phyloP scores from a whole-genome alignment of 2,888 invertebrate genomes.

The Ophion obscuratus region DNA sequence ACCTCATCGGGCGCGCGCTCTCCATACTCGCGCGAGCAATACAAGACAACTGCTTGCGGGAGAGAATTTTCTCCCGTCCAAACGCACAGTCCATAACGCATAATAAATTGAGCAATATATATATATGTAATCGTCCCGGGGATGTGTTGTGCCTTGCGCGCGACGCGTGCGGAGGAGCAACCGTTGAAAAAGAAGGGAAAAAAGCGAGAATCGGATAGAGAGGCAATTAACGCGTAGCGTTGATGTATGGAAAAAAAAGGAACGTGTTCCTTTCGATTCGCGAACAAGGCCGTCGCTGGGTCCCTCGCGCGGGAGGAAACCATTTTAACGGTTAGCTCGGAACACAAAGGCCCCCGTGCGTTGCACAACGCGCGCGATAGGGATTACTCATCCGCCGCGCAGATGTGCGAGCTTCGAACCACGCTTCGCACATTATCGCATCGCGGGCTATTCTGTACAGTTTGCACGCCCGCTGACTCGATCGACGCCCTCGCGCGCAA shows the following conservation, averaged over 20 bases:
- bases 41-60: too few species aligned
- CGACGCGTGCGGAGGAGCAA: too few species aligned
- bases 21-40: too few species aligned
- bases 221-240: constrained; percentile 47
- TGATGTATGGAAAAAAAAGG: constrained; percentile 48
- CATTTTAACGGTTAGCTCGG: constrained; percentile 54
- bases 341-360: constrained; percentile 42
- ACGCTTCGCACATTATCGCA: constrained; percentile 39
- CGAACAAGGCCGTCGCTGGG: constrained; percentile 27
- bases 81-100: too few species aligned
- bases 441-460: constrained; percentile 15
- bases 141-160: too few species aligned
- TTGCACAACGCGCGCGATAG: constrained; percentile 10
- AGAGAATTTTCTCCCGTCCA: too few species aligned
- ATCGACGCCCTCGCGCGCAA: constrained; percentile 28
- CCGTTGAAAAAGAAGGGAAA: not conserved
- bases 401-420: constrained; percentile 32
- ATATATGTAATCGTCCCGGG: too few species aligned
- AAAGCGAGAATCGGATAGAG: not conserved
- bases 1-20: too few species aligned
- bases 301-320: constrained; percentile 35
- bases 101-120: not conserved
- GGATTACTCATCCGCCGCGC: constrained; percentile 36
- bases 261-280: constrained; percentile 43
- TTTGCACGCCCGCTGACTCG: not conserved